Evolutionary conservation across 2,888 invertebrate genomes (phyloP), one percentile per base, ranked within the genome.

Genomic region (Anodontia alba): DNA sequence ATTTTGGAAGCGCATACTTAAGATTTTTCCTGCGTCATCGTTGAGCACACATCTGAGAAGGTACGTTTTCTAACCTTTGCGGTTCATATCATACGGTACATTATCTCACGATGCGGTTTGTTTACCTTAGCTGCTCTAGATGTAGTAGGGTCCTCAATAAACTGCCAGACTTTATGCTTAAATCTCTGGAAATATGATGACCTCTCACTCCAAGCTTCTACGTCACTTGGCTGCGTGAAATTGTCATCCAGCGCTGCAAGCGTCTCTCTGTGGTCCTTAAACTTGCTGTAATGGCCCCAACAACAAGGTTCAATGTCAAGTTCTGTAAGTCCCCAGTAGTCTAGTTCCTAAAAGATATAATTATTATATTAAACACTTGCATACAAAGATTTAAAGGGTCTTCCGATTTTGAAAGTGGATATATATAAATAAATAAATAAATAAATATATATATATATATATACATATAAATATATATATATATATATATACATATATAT

Each of bases 271-370:
- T 94, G 92, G 77, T 93, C 93, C 49, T 92, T 93, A 83, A 91
- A 93, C 70, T 92, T 91, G 78, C 91, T 92, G 90, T 94, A 94
- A 69, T 92, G 91, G 15, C 92, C 92, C 94, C 94, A 94, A 76
- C 94, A 94, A 84, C 94, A 94, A 0, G 94, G 92, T 84, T 94
- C 94, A 7, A 94, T 94, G 78, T 94, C 94, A 15, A 91, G 86
- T 75, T 94, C 94, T 10, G 93, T 91, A 23, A 94, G 83, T 26
- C 94, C 94, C 94, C 94, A 94, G 80, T 88, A 94, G 26, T 91
- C 90, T 7, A 94, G 83, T 81, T 94, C 94, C 94, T 94, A 78
- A 12, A 82, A 81, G 51, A n/a, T n/a, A 42, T 15, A 79, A 17
- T 67, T 46, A 23, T 23, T 69, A 20, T 49, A 36, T 36, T n/a